Evolutionary conservation across 2,797 vertebrate species (phyloP).

Genomic region (Anableps anableps): DNA sequence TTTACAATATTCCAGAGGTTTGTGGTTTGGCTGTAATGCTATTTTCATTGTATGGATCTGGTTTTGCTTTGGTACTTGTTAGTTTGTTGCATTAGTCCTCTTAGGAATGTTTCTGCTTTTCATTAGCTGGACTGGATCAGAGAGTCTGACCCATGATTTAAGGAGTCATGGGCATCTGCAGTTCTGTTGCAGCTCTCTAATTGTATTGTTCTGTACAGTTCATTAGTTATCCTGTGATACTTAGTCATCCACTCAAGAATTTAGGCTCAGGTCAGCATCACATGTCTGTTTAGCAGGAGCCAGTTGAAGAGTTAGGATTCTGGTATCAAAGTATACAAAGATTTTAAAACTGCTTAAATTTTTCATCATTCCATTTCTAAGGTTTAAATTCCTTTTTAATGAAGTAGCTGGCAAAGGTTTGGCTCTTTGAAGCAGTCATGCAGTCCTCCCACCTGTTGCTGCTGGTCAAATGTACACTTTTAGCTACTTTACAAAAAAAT

Average conservation of each 20-base stretch:
- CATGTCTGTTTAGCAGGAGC: slow-evolving; percentile 7
- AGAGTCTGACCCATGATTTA: slow-evolving; percentile 41
- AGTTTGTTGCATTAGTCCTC: slow-evolving; percentile 60
- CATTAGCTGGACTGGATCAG: slow-evolving; percentile 65
- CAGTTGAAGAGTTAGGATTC: slow-evolving; percentile 4
- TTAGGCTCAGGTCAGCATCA: slow-evolving; percentile 48
- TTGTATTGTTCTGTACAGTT: slow-evolving; percentile 34
- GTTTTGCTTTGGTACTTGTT: slow-evolving; percentile 61
- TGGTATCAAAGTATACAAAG: no score
- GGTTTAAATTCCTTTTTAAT: not conserved
- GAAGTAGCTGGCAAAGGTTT: not conserved
- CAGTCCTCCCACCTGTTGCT: not conserved
- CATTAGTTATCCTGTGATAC: slow-evolving; percentile 40
- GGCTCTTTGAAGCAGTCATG: not conserved
- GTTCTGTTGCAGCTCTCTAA: slow-evolving; percentile 32
- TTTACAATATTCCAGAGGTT: slow-evolving; percentile 50
- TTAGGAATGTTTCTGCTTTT: slow-evolving; percentile 72
- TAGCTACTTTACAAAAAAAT: not conserved
- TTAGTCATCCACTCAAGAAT: slow-evolving; percentile 28
- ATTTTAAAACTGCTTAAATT: not conserved
- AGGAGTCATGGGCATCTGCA: slow-evolving; percentile 32
- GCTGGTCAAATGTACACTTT: not conserved
- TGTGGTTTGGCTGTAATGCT: slow-evolving; percentile 62
- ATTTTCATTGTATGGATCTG: slow-evolving; percentile 68
- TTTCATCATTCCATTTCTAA: not conserved